Evolutionary conservation across 2,113 vertebrate genomes (phyloP), one percentile per base, ranked within the genome.

Genomic region (Cottus gobio): DNA sequence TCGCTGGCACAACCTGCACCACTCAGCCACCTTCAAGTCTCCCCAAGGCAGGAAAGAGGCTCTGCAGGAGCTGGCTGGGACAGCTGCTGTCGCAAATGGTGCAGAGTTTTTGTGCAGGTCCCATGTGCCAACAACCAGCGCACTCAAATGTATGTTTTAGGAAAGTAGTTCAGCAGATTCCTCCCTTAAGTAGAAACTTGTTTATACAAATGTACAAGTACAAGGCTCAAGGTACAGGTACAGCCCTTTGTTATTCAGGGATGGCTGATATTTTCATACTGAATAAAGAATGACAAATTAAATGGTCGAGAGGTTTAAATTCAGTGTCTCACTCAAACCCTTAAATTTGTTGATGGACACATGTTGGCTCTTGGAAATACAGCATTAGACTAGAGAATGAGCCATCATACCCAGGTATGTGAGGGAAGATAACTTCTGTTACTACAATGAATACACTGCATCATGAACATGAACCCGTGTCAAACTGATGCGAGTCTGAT

Each of bases 1-100:
- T 76, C 8, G 52, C 71, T 78, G 82, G 85, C 84, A 88, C 75
- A 92, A 88, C 87, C 70, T 79, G 90, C 88, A 89, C 66, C n/a
- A n/a, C 71, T 65, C 75, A 84, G 67, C 82, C 89, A 87, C 83
- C 89, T 92, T 75, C 37, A 54, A 73, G 73, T 79, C 75, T 83
- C 85, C 88, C 72, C 30, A 54, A 81, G 84, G 82, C 86, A 58
- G 71, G 61, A 76, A 39, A 50, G 79, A 79, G 82, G 77, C 81
- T 76, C 72, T 36, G 12, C 13, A 65, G 78, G 79, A 80, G 69
- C 26, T 58, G 70, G 30, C 62, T 71, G 75, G 50, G 69, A 77
- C 10, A 26, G 30, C 76, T 31, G 71, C 48, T 80, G 83, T 80
- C 75, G 77, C 16, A 10, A 70, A 84, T 2, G 20, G 63, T 69